Base-by-base conservation (phyloP, 1,140 invertebrate species). In the Potamilus streckersoni region DNA sequence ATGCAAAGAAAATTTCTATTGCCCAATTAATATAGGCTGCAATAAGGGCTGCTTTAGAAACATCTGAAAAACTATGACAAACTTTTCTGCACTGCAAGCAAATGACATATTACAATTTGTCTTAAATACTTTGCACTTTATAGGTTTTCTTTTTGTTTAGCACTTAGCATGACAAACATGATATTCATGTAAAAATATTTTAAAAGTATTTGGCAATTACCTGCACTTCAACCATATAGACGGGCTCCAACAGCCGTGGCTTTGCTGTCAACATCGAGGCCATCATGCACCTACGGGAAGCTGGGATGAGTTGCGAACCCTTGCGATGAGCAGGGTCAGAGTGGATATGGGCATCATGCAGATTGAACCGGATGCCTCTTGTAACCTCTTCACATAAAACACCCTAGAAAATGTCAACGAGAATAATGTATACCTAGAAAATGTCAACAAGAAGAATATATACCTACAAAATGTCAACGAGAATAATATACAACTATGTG, bases 321-420 rank as follows among this genome's bases (percentile, higher is more conserved):
- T 98, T 97, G 92, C 98, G 95, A 93, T 99, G 98, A 91, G 99
- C 99, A 84, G 98, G 97, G 91, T 99, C 98, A 91, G 97, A 95
- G 91, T 99, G 98, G 66, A 99, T 92, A 55, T 97, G 99, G 23
- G 99, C 98, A 91, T 99, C 98, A 88, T 97, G 95, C 87, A 99
- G 97, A 92, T 99, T 98, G 92, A 99, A 99, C 66, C 98, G 93
- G 3, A 99, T 95, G 79, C 94, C 96, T 89, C 98, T 93, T 93
- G 99, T 93, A 89, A 99, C 97, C 91, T 99, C 98, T 91, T 99
- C 98, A 83, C 96, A 97, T 79, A 99, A 93, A 65, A 98, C 97
- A 91, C 98, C 97, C 93, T 94, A 73, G 23, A 85, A 86, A 14
- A 19, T 65, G 6, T 49, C 6, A 49, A 49, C 6, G 6, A 8